phyloP scores from a whole-genome alignment of 2,888 invertebrate species.

The Timema podura region DNA sequence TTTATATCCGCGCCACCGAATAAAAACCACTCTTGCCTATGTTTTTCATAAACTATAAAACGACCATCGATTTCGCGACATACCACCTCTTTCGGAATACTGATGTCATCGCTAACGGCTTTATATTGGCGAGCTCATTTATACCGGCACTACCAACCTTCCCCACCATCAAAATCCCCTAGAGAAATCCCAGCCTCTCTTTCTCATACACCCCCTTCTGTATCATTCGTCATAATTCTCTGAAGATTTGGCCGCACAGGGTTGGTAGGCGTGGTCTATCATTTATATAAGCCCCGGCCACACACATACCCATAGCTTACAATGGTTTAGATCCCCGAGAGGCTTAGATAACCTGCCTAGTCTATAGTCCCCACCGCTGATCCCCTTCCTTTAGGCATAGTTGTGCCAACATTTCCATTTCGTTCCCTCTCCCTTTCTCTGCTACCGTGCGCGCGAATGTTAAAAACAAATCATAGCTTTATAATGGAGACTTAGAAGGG shows the following conservation, averaged over 20 bases:
- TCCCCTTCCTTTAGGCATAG: too few relatives aligned
- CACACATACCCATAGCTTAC: too few relatives aligned
- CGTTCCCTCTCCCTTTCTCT: neutral
- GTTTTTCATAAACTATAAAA: too few relatives aligned
- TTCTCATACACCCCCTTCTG: constrained; percentile 7
- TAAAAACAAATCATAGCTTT: constrained; percentile 13
- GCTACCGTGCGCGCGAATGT: neutral
- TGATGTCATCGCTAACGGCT: constrained; percentile 30
- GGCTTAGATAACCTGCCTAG: too few relatives aligned
- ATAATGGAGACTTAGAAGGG: constrained; percentile 5
- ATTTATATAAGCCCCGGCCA: too few relatives aligned
- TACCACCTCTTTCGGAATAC: constrained; percentile 18
- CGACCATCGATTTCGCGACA: constrained; percentile 1
- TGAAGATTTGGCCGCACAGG: constrained; percentile 27
- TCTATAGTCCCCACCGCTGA: too few relatives aligned
- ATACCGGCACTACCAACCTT: constrained; percentile 5
- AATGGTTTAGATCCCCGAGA: too few relatives aligned
- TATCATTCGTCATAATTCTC: constrained; percentile 28
- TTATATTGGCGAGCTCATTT: constrained; percentile 26
- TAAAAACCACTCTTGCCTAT: too few relatives aligned
- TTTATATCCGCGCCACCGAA: too few relatives aligned
- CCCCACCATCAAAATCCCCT: constrained; percentile 14
- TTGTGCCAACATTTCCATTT: neutral
- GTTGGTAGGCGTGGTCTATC: constrained; percentile 25
- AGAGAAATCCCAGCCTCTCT: constrained; percentile 11